Base-by-base conservation (phyloP, 2,797 vertebrate genomes). In the Todus mexicanus region DNA sequence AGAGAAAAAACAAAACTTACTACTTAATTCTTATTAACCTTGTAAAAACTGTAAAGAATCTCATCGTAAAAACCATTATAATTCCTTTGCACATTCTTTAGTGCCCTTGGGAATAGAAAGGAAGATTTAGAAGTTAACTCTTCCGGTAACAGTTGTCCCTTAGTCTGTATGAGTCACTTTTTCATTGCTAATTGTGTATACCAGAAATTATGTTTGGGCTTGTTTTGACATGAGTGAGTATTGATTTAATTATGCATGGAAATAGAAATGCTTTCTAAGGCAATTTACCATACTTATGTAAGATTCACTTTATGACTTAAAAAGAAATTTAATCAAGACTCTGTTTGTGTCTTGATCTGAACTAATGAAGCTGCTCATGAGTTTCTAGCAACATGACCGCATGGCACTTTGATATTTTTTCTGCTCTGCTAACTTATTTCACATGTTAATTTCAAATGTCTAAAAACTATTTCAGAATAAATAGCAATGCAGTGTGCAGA, bases 171-270 rank as follows among this genome's bases (percentile, higher is more conserved):
- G 31, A 64, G 15, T 83, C 35, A 51, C 6, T 61, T 42, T 7
- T 83, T 82, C 29, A 54, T 53, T 61, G 38, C 8, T 77, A 68
- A 77, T 65, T 64, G 20, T 45, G 5, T 72, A 29, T 48, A 83
- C 22, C 5, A 74, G 45, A 92, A 87, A 53, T n/a, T 9, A 38
- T 38, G 29, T 61, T 85, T 76, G 33, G 27, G 77, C 84, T 92
- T 91, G 10, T 82, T 94, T 87, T 0, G 0, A 83, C 50, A 27
- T 77, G 89, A 95, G 11, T 50, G 60, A 77, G 14, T 72, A 87
- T 77, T 89, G 65, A 72, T 78, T 95, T 91, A 94, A 83, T 95
- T 70, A 77, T 51, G 31, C 27, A 51, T 70, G 19, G 68, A 89
- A 83, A 65, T 47, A 80, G 50, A 71, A 71, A 61, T 63, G 65